phyloP scores from a whole-genome alignment of 2,888 invertebrate species.

The Marronus borbonicus region DNA sequence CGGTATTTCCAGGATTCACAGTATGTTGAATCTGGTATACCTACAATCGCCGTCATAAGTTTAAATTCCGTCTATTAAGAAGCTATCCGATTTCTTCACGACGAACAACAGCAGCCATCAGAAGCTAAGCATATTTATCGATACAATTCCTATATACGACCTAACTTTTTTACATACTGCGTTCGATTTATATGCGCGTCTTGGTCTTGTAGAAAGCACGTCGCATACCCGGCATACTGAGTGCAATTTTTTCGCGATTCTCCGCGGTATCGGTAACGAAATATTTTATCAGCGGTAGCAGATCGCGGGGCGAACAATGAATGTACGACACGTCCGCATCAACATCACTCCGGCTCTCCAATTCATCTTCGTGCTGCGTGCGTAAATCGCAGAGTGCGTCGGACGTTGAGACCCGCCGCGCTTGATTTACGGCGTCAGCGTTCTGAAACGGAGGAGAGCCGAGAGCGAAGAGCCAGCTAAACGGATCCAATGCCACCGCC shows the following conservation, averaged over 20 bases:
- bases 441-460: background rate
- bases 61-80: background rate
- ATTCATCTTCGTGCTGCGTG: conserved; percentile 57
- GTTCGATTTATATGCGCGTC: conserved; percentile 8
- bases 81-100: background rate
- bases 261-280: conserved; percentile 28
- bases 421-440: conserved; percentile 31
- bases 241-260: conserved; percentile 7
- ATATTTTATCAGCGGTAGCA: conserved; percentile 38
- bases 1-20: background rate
- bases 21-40: background rate
- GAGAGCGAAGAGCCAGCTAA: background rate
- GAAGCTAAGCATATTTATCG: background rate
- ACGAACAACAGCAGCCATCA: background rate
- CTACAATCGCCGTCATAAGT: no score
- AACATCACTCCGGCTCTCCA: conserved; percentile 34
- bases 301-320: conserved; percentile 35
- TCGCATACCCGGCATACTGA: conserved; percentile 11
- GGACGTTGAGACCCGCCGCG: conserved; percentile 48
- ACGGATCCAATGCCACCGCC: conserved; percentile 18
- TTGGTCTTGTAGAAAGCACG: background rate
- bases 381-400: conserved; percentile 53
- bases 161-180: conserved; percentile 1
- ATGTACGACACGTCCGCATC: conserved; percentile 44
- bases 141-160: background rate